phyloP scores from a whole-genome alignment of 2,113 vertebrate species.

The Ciconia boyciana region DNA sequence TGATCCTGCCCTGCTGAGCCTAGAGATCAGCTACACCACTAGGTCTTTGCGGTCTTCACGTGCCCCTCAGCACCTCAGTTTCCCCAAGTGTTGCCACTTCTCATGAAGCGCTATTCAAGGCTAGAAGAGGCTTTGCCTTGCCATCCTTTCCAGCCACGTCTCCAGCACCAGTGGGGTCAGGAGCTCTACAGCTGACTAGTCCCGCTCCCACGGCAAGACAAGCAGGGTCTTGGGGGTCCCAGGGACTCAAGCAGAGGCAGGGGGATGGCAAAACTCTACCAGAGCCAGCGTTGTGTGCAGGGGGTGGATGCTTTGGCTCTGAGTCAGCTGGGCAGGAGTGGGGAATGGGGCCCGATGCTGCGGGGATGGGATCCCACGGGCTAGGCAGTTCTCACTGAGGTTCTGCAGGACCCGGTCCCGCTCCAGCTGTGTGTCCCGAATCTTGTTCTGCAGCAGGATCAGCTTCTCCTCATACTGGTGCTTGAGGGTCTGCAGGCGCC shows the following conservation, averaged over 20 bases:
- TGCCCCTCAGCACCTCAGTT: background rate
- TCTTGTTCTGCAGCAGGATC: slow-evolving; percentile 95
- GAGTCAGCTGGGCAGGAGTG: background rate
- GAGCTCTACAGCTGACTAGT: background rate
- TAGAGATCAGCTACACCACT: background rate
- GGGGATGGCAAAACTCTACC: background rate
- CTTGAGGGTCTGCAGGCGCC: slow-evolving; percentile 90
- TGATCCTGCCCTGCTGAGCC: background rate
- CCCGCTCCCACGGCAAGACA: background rate
- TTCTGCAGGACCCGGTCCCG: slow-evolving; percentile 94
- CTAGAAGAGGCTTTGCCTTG: background rate
- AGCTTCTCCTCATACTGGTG: slow-evolving; percentile 97
- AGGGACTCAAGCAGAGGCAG: background rate
- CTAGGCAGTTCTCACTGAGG: slow-evolving; percentile 80
- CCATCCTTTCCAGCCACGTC: background rate
- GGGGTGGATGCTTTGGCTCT: background rate
- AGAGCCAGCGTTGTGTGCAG: background rate
- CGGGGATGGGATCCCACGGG: rapidly evolving
- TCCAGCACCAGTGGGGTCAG: background rate
- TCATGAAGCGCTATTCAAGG: background rate
- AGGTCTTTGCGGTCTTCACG: background rate
- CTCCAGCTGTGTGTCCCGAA: slow-evolving; percentile 94
- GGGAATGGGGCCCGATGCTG: background rate
- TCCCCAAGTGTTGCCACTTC: background rate
- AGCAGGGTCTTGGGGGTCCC: background rate